These are phyloP conservation scores for Cladopsammia gracilis DNA, from an alignment of 64 coral and sea anemone species.

Conservation along the genomic window DNA sequence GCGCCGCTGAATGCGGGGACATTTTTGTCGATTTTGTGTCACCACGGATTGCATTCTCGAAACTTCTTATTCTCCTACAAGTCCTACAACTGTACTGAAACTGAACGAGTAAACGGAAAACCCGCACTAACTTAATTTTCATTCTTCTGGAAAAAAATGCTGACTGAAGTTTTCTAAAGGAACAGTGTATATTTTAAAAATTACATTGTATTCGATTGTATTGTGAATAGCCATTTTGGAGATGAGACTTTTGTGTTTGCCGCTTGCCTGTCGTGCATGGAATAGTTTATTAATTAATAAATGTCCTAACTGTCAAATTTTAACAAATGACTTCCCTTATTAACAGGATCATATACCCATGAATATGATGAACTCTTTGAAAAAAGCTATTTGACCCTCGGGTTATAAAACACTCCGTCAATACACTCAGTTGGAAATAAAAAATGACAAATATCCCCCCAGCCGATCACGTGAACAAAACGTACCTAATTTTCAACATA, in stretches of 20 bases:
- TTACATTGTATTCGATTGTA: background rate
- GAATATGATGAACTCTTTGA: no score
- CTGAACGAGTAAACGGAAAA: background rate
- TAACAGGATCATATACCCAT: background rate
- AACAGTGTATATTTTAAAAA: no score
- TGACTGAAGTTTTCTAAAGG: background rate
- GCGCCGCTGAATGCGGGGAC: background rate
- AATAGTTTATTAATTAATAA: conserved; percentile 9
- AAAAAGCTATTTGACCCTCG: background rate
- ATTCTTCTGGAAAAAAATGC: background rate
- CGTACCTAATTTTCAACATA: no score
- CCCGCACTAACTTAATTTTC: background rate
- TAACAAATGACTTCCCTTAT: conserved; percentile 1
- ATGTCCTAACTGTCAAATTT: background rate
- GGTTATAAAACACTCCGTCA: background rate
- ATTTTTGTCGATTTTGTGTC: conserved; percentile 14
- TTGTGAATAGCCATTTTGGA: background rate
- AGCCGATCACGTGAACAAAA: no score
- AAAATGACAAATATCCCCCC: background rate
- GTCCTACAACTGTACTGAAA: background rate
- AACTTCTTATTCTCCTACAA: background rate
- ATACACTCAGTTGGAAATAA: background rate
- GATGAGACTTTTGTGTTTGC: background rate
- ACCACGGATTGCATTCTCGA: background rate
- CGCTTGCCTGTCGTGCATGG: background rate